Percentiles rank a stretch among this genome's conserved stretches.
These are phyloP conservation scores for Eretmochelys imbricata DNA, from an alignment of 2,113 vertebrate species.

Conservation along the genomic window DNA sequence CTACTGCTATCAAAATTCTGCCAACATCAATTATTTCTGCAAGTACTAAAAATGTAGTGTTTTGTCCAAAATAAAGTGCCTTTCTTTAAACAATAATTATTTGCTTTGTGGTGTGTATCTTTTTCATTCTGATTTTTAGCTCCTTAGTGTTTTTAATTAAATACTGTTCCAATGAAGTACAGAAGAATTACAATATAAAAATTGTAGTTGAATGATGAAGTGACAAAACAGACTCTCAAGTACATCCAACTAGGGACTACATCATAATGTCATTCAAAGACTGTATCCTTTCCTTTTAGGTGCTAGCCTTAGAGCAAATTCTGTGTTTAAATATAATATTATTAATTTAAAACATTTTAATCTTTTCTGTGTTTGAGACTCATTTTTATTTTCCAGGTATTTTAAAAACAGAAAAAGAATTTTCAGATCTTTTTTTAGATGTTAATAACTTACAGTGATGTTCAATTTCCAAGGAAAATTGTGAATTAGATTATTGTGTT, in stretches of 20 bases:
- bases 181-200: background rate
- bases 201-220: background rate
- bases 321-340: slow-evolving; percentile 15
- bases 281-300: background rate
- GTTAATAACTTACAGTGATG: background rate
- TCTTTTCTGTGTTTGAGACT: background rate
- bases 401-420: background rate
- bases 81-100: slow-evolving; percentile 8
- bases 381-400: slow-evolving; percentile 8
- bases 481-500: slow-evolving; percentile 1
- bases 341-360: background rate
- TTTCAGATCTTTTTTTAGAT: slow-evolving; percentile 18
- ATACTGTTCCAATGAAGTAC: background rate
- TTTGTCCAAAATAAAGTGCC: background rate
- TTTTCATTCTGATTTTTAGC: slow-evolving; percentile 28
- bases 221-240: background rate
- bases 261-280: slow-evolving; percentile 15
- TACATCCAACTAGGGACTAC: background rate
- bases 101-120: background rate
- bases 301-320: slow-evolving; percentile 18
- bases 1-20: slow-evolving; percentile 77
- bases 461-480: background rate
- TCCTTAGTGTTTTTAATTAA: slow-evolving; percentile 1
- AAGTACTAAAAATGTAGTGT: slow-evolving; percentile 55
- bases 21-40: slow-evolving; percentile 57